These are phyloP conservation scores for Spicauda simplicius DNA, from an alignment of 2,888 invertebrate species.

Conservation along the genomic window DNA sequence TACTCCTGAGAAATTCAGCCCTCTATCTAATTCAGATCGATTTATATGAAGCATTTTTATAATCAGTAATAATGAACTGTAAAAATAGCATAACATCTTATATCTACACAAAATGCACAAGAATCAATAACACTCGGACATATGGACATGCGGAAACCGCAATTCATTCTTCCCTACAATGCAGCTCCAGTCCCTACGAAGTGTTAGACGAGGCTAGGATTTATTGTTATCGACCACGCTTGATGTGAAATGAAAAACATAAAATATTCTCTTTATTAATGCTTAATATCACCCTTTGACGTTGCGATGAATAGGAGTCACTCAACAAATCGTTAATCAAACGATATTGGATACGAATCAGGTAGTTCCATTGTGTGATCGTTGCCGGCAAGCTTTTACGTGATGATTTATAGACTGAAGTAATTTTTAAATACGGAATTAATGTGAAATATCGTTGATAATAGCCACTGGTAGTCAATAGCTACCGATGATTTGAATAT, in stretches of 20 bases:
- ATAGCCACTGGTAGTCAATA: constrained; percentile 46
- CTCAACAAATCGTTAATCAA: constrained; percentile 84
- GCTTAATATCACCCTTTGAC: constrained; percentile 81
- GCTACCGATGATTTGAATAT: constrained; percentile 53
- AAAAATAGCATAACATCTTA: no score
- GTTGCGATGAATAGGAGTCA: constrained; percentile 77
- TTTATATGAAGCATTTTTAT: no score
- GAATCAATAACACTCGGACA: neutral
- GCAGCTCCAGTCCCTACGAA: neutral
- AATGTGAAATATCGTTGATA: constrained; percentile 59
- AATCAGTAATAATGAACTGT: no score
- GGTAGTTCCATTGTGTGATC: constrained; percentile 79
- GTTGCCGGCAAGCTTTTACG: constrained; percentile 69
- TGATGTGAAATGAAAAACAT: constrained; percentile 68
- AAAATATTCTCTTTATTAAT: constrained; percentile 78
- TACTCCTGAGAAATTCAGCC: no score
- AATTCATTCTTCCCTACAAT: constrained; percentile 42
- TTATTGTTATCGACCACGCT: constrained; percentile 45
- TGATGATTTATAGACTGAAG: constrained; percentile 72
- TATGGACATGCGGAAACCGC: constrained; percentile 38
- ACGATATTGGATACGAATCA: constrained; percentile 77
- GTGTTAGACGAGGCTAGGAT: constrained; percentile 40
- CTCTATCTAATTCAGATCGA: no score
- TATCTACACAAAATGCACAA: neutral
- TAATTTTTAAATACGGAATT: constrained; percentile 70